Evolutionary conservation across 2,113 vertebrate genomes (phyloP).

Genomic region (Pteruthius melanotis): DNA sequence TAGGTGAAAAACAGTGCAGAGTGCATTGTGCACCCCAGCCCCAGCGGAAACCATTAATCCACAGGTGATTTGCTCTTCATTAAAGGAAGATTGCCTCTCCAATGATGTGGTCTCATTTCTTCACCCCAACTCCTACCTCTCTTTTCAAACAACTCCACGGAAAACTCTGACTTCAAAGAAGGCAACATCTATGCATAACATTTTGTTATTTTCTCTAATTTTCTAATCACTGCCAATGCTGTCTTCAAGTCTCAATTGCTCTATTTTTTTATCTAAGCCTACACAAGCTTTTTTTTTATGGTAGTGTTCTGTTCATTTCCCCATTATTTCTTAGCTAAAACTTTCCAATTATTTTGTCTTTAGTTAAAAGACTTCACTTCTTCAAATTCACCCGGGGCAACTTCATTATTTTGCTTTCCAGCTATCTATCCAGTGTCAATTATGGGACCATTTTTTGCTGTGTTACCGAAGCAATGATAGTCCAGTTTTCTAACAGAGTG

Average conservation of each 20-base stretch:
- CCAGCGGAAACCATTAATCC: background rate
- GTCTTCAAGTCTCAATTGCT: conserved; percentile 26
- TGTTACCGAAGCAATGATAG: background rate
- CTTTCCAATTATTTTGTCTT: conserved; percentile 54
- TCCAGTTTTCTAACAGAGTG: background rate
- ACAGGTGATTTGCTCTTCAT: background rate
- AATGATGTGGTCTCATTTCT: background rate
- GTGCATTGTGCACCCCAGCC: background rate
- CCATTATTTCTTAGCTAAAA: conserved; percentile 56
- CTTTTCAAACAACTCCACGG: background rate
- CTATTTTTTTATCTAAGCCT: conserved; percentile 36
- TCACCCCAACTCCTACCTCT: background rate
- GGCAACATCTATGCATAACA: background rate
- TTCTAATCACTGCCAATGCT: conserved; percentile 19
- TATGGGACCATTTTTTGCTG: background rate
- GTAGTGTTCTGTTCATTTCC: conserved; percentile 33
- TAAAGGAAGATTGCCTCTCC: background rate
- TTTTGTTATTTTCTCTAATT: conserved; percentile 48
- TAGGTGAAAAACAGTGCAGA: background rate
- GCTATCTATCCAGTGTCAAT: conserved; percentile 24
- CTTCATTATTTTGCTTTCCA: conserved; percentile 49
- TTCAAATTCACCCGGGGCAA: conserved; percentile 33
- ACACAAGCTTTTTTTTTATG: conserved; percentile 23
- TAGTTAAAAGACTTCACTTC: conserved; percentile 43
- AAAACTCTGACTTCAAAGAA: background rate